Evolutionary conservation across 2,888 invertebrate genomes (phyloP).

Genomic region (Odontocerum albicorne): DNA sequence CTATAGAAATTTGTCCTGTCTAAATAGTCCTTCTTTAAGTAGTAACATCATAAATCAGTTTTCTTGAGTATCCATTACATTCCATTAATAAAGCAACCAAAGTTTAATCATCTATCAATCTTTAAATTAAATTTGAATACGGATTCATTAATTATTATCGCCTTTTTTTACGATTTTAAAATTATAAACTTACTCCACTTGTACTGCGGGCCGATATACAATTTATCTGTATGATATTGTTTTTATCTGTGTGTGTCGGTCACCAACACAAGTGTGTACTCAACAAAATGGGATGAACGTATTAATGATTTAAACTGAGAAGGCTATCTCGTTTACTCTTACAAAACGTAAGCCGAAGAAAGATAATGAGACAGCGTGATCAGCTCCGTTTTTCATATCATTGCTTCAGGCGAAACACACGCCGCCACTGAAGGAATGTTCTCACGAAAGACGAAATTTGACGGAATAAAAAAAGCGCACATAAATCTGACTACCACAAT

Average conservation of each 20-base stretch:
- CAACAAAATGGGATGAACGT: neutral
- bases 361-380: slow-evolving; percentile 1
- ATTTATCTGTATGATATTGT: neutral
- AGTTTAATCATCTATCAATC: too few relatives aligned
- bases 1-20: too few relatives aligned
- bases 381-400: slow-evolving; percentile 2
- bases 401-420: slow-evolving; percentile 15
- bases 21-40: too few relatives aligned
- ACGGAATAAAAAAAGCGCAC: neutral
- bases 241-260: neutral
- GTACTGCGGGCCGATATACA: neutral
- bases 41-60: too few relatives aligned
- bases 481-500: neutral
- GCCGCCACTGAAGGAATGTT: slow-evolving; percentile 22
- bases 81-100: too few relatives aligned
- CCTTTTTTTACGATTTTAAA: neutral
- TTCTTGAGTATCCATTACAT: too few relatives aligned
- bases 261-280: slow-evolving; percentile 1
- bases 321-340: neutral
- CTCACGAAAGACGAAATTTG: slow-evolving; percentile 12
- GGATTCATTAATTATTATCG: too few relatives aligned
- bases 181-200: neutral
- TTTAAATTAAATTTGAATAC: too few relatives aligned
- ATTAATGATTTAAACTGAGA: neutral
- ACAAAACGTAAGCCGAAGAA: neutral